Conservation (phyloP, 1,140 invertebrate species). For the Acyrthosiphon pisum region DNA sequence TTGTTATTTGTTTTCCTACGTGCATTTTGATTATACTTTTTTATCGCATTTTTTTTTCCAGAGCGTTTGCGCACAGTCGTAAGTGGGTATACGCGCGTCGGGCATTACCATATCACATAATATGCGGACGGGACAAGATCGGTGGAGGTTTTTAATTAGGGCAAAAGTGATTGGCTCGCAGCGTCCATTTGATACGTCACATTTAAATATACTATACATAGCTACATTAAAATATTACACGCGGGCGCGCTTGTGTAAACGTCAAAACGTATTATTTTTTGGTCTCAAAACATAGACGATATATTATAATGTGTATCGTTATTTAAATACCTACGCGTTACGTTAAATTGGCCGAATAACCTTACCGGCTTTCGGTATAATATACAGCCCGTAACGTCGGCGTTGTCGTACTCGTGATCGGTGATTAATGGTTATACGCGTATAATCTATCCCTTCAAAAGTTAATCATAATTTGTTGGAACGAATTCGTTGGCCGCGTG, state of each 20-base stretch:
- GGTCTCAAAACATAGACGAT: background rate
- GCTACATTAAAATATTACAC: background rate
- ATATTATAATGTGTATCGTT: background rate
- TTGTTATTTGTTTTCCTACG: background rate
- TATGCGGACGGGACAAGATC: background rate
- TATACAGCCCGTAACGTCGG: background rate
- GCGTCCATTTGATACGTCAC: background rate
- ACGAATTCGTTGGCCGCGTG: background rate
- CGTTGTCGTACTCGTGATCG: background rate
- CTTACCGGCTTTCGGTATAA: background rate
- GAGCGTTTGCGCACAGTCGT: background rate
- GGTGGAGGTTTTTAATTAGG: background rate
- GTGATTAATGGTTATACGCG: background rate
- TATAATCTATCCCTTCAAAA: conserved; percentile 9
- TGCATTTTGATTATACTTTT: background rate
- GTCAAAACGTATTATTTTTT: conserved; percentile 13
- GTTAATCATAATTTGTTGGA: conserved; percentile 9
- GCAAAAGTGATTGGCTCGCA: conserved; percentile 15
- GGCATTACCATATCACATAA: background rate
- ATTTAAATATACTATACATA: background rate
- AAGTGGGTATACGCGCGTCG: background rate
- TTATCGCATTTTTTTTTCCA: background rate
- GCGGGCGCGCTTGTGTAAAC: background rate
- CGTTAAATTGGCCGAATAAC: conserved; percentile 9
- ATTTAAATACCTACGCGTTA: background rate